Evolutionary conservation across 2,797 vertebrate species (phyloP), one percentile per base, ranked within the genome.

Genomic region (Podarcis siculus): DNA sequence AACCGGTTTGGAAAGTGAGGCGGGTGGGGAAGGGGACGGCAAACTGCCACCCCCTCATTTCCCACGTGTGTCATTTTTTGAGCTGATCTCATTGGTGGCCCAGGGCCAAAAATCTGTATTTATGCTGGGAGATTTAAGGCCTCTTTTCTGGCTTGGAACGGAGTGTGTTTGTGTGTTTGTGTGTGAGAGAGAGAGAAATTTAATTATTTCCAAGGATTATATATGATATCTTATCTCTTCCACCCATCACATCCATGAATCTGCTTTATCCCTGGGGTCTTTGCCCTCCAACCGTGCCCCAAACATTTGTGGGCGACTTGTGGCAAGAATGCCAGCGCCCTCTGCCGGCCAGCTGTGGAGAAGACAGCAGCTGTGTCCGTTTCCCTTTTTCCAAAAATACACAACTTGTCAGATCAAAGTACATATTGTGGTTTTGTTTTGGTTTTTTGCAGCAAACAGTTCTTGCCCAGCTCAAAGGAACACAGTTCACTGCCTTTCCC

Each of bases 11-110:
- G 8, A 32, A 9, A 27, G 66, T 69, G 27, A 27, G 66, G n/a
- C 8, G 1, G 69, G n/a, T 0, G 72, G 2, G 32, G 73, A 1
- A 9, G 7, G 25, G 25, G 39, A 5, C 39, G 1, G 27, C 5
- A 8, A n/a, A 55, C 49, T 0, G 5, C 17, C 6, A 8, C 32
- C 5, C 13, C 66, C 25, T 25, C 80, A 30, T n/a, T n/a, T 45
- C 35, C 25, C 7, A 19, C 2, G 27, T 13, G 30, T 13, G 15
- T 23, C 17, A 5, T 39, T 82, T 30, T 3, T n/a, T 5, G 6
- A 12, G 39, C 8, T 71, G 66, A 71, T 69, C 15, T 45, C 27
- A 42, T 37, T 13, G 25, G 9, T 42, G 61, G 64, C 35, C 23
- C 1, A 0, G 7, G 25, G 64, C 66, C 64, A 42, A 9, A 9